Percentiles rank a stretch among this genome's conserved stretches.
These are phyloP conservation scores for Hippocampus zosterae DNA, from an alignment of 2,113 vertebrate species.

Conservation along the genomic window DNA sequence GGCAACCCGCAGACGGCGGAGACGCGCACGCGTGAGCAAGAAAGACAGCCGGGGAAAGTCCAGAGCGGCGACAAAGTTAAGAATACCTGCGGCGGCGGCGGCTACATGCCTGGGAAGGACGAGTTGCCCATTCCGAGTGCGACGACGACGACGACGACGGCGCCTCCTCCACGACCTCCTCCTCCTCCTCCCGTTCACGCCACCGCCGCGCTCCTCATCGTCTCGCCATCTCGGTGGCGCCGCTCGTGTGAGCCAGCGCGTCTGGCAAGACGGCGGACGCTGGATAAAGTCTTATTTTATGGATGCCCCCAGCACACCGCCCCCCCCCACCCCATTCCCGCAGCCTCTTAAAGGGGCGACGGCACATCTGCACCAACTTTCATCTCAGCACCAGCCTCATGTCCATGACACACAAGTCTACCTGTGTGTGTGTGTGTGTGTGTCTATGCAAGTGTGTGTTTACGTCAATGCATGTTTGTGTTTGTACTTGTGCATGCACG, in stretches of 20 bases:
- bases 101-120: slow-evolving; percentile 71
- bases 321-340: slow-evolving; percentile 28
- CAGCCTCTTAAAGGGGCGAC: slow-evolving; percentile 64
- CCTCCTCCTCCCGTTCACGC: background rate
- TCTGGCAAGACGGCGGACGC: slow-evolving; percentile 36
- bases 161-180: slow-evolving; percentile 20
- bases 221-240: background rate
- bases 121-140: slow-evolving; percentile 69
- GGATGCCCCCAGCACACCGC: slow-evolving; percentile 42
- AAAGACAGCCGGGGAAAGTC: slow-evolving; percentile 2
- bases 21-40: background rate
- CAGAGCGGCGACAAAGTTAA: slow-evolving; percentile 12
- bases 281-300: slow-evolving; percentile 67
- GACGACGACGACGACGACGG: slow-evolving; percentile 44
- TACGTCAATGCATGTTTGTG: no score
- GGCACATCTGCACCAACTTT: background rate
- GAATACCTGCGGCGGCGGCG: background rate
- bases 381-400: no score
- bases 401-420: no score
- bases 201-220: background rate
- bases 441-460: no score
- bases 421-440: no score
- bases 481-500: no score
- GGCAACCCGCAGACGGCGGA: no score
- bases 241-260: slow-evolving; percentile 20